These are phyloP conservation scores for Caenorhabditis parvicauda DNA, from an alignment of 2,888 invertebrate species.

Conservation along the genomic window DNA sequence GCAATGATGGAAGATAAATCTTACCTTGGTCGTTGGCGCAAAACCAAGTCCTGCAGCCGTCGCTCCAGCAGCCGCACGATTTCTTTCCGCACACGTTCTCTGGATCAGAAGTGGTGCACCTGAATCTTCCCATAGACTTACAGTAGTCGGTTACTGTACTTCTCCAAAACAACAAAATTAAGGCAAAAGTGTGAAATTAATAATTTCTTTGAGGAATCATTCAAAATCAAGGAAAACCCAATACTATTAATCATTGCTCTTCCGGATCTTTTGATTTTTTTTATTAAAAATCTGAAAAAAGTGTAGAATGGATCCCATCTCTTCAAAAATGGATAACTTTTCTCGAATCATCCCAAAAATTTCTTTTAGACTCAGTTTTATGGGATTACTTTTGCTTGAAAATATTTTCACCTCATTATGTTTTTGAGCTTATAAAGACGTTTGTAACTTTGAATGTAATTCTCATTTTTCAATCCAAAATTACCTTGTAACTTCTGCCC, in stretches of 20 bases:
- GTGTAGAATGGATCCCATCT: too few species aligned
- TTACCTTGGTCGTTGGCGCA: slow-evolving; percentile 62
- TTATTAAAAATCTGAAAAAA: neutral
- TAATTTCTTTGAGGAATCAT: too few species aligned
- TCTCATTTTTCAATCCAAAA: neutral
- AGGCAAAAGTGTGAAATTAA: too few species aligned
- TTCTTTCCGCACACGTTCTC: slow-evolving; percentile 85
- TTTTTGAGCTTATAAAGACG: neutral
- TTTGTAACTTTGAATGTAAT: neutral
- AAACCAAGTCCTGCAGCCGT: slow-evolving; percentile 57
- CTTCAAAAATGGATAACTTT: too few species aligned
- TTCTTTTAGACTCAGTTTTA: neutral
- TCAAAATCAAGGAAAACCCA: too few species aligned
- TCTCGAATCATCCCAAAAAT: too few species aligned
- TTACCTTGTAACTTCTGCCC: slow-evolving; percentile 85
- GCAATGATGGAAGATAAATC: neutral
- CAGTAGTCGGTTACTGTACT: too few species aligned
- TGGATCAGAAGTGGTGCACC: slow-evolving; percentile 94
- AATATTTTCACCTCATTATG: neutral
- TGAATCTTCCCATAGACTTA: slow-evolving; percentile 11
- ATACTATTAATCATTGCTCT: neutral
- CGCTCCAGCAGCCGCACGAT: slow-evolving; percentile 64
- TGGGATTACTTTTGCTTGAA: neutral
- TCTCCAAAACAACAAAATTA: too few species aligned
- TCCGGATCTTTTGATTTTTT: neutral